Evolutionary conservation across 92 coral and sea anemone species (phyloP), one percentile per base, ranked within the genome.

Genomic region (Palythoa grandis): DNA sequence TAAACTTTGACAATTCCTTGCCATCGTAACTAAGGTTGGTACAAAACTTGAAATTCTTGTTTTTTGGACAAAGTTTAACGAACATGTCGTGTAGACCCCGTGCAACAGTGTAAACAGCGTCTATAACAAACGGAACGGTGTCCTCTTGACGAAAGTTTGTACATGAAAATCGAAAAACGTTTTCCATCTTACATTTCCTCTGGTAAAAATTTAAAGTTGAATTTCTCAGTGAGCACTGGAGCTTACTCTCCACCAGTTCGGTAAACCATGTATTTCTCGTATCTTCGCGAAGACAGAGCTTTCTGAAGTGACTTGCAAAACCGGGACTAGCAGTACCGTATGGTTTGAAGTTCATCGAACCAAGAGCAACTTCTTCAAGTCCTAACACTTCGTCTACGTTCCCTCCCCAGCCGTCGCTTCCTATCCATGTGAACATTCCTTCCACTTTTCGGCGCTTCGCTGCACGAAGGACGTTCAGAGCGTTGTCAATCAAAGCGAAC

Each of bases 51-150:
- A 80, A 66, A 2, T 40, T 80, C 8, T 63, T 5, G 3, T 77
- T 39, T 29, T 47, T 80, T 29, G 85, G 74, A 17, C 91, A 88
- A 54, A 17, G 14, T 65, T 84, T 52, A 57, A 11, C 22, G 37
- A 54, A 82, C 58, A 77, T 54, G 35, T 70, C 52, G 82, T 77
- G 91, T 24, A 88, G 57, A 7, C 75, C 91, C 58, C 43, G 85
- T 10, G 88, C 91, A 11, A 88, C 86, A 5, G 87, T 86, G 24
- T 39, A 76, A 9, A 88, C 91, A 20, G 86, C 88, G 77, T 88
- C 91, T 38, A 88, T 67, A 67, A 88, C 91, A 20, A 65, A 77
- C 2, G 89, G 85, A 1, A 80, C 85, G 17, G 85, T 80, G 24
- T 80, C 85, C 19, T 80, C 85, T 68, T 80, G 85, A 13, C 85